Conservation (phyloP, 1,140 invertebrate species). For the Scylla paramamosain region DNA sequence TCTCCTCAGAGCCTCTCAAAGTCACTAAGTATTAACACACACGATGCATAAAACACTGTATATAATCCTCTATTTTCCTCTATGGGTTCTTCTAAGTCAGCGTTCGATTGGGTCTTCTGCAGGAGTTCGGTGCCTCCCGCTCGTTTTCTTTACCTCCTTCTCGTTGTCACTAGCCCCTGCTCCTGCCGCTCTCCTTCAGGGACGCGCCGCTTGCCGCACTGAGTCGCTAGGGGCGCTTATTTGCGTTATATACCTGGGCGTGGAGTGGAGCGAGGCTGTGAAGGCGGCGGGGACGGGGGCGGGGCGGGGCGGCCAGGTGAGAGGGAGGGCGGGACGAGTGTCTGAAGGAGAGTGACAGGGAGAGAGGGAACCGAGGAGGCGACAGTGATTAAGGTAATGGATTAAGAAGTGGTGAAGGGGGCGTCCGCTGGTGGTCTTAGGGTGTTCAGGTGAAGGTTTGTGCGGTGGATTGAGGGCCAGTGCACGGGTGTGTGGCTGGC, state of each 20-base stretch:
- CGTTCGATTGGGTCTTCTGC: neutral
- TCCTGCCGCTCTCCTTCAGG: neutral
- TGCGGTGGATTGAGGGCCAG: neutral
- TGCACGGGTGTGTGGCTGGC: neutral
- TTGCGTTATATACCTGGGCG: slow-evolving; percentile 7
- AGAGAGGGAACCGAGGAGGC: neutral
- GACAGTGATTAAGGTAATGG: neutral
- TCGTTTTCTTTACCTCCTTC: neutral
- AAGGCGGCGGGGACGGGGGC: neutral
- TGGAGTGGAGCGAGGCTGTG: neutral
- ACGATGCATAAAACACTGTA: neutral
- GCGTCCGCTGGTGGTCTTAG: neutral
- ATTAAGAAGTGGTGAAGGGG: neutral
- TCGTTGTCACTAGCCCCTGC: neutral
- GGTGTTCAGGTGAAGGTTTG: neutral
- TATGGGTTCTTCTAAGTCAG: neutral
- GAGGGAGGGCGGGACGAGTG: neutral
- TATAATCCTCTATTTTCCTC: neutral
- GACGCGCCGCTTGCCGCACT: neutral
- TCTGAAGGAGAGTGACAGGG: neutral
- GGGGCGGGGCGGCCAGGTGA: neutral
- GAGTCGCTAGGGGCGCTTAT: neutral
- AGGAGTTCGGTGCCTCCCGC: neutral
- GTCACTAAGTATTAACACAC: neutral
- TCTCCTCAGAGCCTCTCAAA: neutral